phyloP scores from a whole-genome alignment of 2,113 vertebrate species.

The Carlito syrichta region DNA sequence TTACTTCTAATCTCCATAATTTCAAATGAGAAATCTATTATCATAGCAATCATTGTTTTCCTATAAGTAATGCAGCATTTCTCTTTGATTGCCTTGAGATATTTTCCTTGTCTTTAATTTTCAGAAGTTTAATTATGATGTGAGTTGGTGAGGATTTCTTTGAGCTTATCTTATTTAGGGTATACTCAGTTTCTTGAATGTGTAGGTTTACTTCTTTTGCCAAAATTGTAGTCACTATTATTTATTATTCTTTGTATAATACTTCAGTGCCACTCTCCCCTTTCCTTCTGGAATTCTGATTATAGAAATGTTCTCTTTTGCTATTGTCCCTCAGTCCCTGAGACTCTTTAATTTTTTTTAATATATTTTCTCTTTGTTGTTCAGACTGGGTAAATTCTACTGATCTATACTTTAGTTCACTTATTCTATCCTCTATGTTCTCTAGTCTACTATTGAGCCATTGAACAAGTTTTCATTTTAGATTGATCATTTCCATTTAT shows the following conservation, averaged over 20 bases:
- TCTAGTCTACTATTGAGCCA: neutral
- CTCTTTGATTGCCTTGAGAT: neutral
- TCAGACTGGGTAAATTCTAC: neutral
- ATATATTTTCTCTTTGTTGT: neutral
- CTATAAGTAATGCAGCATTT: neutral
- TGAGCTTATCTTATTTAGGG: neutral
- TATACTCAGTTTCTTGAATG: neutral
- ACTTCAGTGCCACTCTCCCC: neutral
- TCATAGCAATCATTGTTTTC: neutral
- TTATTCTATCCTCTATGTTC: neutral
- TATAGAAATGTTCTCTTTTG: neutral
- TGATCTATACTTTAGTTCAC: neutral
- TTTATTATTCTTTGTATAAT: neutral
- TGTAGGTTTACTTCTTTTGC: neutral
- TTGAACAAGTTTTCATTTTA: neutral
- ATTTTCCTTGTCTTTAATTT: neutral
- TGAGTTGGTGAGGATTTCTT: neutral
- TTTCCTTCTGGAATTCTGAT: neutral
- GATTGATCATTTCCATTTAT: neutral
- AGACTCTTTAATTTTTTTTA: neutral
- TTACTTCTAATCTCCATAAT: conserved; percentile 9
- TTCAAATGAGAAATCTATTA: neutral
- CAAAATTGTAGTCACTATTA: neutral
- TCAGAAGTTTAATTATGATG: neutral
- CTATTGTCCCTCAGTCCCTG: neutral